These are phyloP conservation scores for Apotomis turbidana DNA, from an alignment of 2,888 invertebrate genomes.

Conservation along the genomic window DNA sequence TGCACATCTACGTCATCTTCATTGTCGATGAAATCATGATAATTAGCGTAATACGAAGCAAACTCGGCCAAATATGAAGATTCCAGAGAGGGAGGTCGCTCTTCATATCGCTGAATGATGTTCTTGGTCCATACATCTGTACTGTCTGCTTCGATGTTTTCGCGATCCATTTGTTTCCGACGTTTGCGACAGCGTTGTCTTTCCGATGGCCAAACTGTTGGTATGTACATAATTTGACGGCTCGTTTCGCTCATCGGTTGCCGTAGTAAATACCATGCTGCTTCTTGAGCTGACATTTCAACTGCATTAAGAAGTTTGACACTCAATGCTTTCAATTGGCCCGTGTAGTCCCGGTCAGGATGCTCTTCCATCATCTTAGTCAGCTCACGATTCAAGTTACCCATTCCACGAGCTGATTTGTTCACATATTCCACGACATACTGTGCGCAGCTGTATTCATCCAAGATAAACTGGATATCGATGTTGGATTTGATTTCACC, in stretches of 20 bases:
- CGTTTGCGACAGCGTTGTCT: conserved; percentile 52
- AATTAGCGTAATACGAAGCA: conserved; percentile 53
- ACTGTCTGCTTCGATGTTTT: conserved; percentile 48
- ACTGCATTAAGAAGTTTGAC: conserved; percentile 56
- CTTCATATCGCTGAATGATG: conserved; percentile 52
- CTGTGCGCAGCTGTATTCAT: conserved; percentile 54
- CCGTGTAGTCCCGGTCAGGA: conserved; percentile 48
- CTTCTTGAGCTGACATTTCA: conserved; percentile 66
- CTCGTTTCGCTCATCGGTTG: no score
- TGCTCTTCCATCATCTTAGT: conserved; percentile 51
- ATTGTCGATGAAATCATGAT: conserved; percentile 53
- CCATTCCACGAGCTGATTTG: conserved; percentile 58
- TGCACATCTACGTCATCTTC: conserved; percentile 54
- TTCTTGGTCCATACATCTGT: conserved; percentile 54
- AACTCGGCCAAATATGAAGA: conserved; percentile 50
- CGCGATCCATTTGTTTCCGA: conserved; percentile 51
- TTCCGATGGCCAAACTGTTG: conserved; percentile 62
- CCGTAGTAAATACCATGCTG: conserved; percentile 45
- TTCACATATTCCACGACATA: conserved; percentile 63
- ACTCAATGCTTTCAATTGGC: conserved; percentile 47
- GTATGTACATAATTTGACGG: conserved; percentile 53
- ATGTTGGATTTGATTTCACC: no score
- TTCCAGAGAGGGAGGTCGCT: conserved; percentile 49
- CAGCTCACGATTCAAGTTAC: conserved; percentile 55
- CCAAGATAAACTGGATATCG: conserved; percentile 51